Evolutionary conservation across 2,888 invertebrate species (phyloP).

Genomic region (Priocnemis perturbator): DNA sequence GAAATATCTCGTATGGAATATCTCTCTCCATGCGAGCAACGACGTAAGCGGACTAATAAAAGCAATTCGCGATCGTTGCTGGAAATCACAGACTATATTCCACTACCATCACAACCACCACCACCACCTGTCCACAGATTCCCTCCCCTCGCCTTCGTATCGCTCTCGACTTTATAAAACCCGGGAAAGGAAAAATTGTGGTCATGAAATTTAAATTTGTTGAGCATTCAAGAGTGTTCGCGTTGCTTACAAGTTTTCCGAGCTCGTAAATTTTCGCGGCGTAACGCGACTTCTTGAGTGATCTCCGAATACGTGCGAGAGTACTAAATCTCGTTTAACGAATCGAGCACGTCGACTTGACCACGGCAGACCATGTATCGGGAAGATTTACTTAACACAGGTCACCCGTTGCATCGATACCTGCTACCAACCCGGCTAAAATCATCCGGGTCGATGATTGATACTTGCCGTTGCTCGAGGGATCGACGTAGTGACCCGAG

Average conservation of each 20-base stretch:
- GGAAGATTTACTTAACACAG: no score
- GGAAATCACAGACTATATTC: conserved; percentile 11
- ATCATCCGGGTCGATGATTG: conserved; percentile 5
- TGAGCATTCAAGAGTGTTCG: no score
- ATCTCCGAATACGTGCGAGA: no score
- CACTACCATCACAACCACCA: conserved; percentile 42
- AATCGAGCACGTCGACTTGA: no score
- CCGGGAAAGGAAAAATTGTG: no score
- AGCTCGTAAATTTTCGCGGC: no score
- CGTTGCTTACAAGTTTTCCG: no score
- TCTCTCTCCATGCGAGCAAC: conserved; percentile 32
- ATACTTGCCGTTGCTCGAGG: conserved; percentile 8
- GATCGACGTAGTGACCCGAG: background rate
- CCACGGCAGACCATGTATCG: no score
- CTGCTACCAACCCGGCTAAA: background rate
- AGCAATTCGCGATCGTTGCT: conserved; percentile 58
- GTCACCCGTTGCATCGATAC: background rate
- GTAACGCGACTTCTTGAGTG: no score
- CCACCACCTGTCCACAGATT: conserved; percentile 37
- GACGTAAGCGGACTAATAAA: conserved; percentile 58
- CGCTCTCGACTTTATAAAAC: no score
- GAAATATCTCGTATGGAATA: conserved; percentile 64
- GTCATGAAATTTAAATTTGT: no score
- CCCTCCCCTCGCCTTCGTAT: background rate
- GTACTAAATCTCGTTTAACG: no score